Evolutionary conservation across 2,797 vertebrate genomes (phyloP).

Genomic region (Emys orbicularis): DNA sequence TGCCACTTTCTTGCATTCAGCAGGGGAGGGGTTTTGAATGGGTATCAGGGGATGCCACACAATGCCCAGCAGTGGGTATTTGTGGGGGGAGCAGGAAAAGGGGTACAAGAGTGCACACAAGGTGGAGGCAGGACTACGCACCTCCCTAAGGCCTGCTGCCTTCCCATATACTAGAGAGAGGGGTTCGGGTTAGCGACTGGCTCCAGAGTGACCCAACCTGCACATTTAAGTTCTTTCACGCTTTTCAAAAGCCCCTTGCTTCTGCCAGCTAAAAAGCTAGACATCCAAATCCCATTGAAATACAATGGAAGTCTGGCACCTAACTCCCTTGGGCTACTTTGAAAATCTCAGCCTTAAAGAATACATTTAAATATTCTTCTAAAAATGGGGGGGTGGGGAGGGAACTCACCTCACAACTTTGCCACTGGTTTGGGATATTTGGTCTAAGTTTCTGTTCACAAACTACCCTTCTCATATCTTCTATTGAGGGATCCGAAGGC

Average conservation of each 20-base stretch:
- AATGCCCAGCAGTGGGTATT: neutral
- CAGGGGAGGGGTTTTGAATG: neutral
- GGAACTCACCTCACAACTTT: constrained; percentile 93
- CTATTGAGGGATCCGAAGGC: constrained; percentile 96
- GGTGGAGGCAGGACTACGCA: too few species aligned
- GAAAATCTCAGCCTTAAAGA: neutral
- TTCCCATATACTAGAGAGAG: neutral
- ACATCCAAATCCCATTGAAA: neutral
- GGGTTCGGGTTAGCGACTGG: neutral
- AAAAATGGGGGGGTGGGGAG: neutral
- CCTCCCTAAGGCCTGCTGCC: neutral
- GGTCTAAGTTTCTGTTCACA: constrained; percentile 97
- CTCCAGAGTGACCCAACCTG: neutral
- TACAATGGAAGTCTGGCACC: fast-evolving
- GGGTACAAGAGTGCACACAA: neutral
- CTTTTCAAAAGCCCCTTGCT: neutral
- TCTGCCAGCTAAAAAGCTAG: neutral
- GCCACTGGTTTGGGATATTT: constrained; percentile 97
- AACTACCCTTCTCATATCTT: constrained; percentile 95
- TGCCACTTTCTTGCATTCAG: neutral
- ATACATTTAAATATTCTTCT: neutral
- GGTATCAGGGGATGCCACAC: neutral
- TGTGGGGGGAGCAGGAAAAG: neutral
- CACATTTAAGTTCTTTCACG: neutral
- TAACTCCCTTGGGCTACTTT: neutral